These are phyloP conservation scores for Teleogryllus occipitalis DNA, from an alignment of 1,140 invertebrate species.

Conservation along the genomic window DNA sequence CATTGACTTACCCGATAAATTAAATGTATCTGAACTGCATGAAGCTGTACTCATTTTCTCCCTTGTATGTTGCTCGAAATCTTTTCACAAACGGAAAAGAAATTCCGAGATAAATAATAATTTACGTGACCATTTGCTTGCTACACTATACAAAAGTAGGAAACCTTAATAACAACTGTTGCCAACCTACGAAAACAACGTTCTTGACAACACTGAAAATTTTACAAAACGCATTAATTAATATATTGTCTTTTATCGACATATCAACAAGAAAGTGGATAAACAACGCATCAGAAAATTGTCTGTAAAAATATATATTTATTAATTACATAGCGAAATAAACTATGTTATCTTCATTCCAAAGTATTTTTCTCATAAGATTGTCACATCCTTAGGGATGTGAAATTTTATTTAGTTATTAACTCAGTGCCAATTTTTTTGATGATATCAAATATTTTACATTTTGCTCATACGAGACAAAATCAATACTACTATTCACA, in stretches of 20 bases:
- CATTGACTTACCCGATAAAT: slow-evolving; percentile 21
- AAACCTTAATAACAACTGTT: not conserved
- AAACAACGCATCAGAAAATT: not conserved
- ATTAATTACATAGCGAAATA: not conserved
- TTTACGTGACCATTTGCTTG: slow-evolving; percentile 21
- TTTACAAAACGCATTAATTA: not conserved
- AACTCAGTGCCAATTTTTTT: not conserved
- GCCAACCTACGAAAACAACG: not conserved
- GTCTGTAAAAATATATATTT: not conserved
- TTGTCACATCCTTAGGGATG: not conserved
- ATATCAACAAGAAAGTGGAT: not conserved
- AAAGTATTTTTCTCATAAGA: not conserved
- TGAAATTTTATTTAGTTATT: not conserved
- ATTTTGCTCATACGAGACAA: not conserved
- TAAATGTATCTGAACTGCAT: slow-evolving; percentile 21
- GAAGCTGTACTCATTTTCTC: slow-evolving; percentile 23
- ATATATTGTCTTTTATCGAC: not conserved
- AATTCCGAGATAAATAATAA: slow-evolving; percentile 12
- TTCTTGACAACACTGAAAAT: not conserved
- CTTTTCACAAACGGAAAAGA: slow-evolving; percentile 21
- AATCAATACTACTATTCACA: not conserved
- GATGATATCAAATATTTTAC: not conserved
- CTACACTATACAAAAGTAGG: not conserved
- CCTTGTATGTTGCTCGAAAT: slow-evolving; percentile 9
- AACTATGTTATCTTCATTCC: not conserved